Percentiles rank a stretch among this genome's conserved stretches.
phyloP scores from a whole-genome alignment of 2,888 invertebrate species.

The Pandemis corylana region DNA sequence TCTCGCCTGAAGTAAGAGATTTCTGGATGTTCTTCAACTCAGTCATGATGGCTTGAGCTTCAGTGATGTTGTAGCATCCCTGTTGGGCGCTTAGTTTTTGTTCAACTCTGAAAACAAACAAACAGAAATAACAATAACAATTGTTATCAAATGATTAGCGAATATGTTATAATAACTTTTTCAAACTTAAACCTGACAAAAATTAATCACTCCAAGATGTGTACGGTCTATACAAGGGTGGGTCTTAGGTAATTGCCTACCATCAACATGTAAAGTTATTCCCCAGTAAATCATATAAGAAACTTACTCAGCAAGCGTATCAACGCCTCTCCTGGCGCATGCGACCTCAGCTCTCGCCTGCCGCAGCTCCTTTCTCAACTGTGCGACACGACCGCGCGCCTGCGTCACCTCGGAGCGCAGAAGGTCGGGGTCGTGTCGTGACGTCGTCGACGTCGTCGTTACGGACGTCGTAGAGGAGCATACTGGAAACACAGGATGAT shows the following conservation, averaged over 20 bases:
- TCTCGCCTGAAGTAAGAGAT: constrained; percentile 95
- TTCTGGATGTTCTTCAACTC: constrained; percentile 97
- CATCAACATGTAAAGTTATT: neutral
- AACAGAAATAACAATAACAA: too few species aligned
- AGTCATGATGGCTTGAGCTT: constrained; percentile 98
- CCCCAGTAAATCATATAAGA: neutral
- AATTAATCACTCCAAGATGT: too few species aligned
- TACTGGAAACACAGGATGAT: constrained; percentile 78
- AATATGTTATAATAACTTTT: too few species aligned
- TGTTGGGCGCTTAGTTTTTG: constrained; percentile 94
- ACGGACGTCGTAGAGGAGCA: constrained; percentile 91
- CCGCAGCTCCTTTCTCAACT: constrained; percentile 94
- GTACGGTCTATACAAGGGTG: too few species aligned
- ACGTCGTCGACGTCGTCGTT: constrained; percentile 92
- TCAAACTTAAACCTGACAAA: too few species aligned
- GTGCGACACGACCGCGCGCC: constrained; percentile 94
- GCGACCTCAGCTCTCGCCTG: constrained; percentile 96
- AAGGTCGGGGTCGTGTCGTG: constrained; percentile 97
- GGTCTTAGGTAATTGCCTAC: neutral
- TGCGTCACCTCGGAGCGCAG: constrained; percentile 96
- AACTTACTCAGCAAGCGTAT: constrained; percentile 94
- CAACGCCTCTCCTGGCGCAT: constrained; percentile 96
- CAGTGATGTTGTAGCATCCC: constrained; percentile 95
- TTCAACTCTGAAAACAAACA: constrained; percentile 88
- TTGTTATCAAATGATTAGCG: too few species aligned